phyloP scores from a whole-genome alignment of 2,888 invertebrate species.

The Crematogaster levior region DNA sequence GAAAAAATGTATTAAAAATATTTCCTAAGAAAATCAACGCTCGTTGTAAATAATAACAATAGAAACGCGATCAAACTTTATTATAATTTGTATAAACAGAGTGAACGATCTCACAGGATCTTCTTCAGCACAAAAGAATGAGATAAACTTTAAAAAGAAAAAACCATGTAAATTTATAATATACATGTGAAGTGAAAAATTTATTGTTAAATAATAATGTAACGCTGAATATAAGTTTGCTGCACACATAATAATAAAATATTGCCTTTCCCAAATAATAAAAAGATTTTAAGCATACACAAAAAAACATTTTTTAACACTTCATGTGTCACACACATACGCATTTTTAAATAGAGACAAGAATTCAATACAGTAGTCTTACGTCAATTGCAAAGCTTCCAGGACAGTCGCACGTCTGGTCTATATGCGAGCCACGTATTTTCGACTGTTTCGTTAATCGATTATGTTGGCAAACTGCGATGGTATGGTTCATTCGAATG shows the following conservation, averaged over 20 bases:
- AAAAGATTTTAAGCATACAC: not conserved
- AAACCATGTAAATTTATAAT: no score
- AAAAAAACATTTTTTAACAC: not conserved
- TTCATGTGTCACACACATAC: not conserved
- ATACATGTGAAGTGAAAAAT: no score
- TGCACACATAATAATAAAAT: not conserved
- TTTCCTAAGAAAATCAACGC: no score
- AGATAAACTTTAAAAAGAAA: no score
- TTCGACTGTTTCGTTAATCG: conserved; percentile 53
- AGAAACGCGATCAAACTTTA: no score
- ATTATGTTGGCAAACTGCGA: conserved; percentile 52
- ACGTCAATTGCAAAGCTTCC: conserved; percentile 7
- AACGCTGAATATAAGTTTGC: not conserved
- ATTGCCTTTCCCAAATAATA: not conserved
- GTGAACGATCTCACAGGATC: no score
- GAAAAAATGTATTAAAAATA: no score
- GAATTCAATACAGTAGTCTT: not conserved
- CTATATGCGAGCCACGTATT: conserved; percentile 50
- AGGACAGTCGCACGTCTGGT: not conserved
- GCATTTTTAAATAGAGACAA: not conserved
- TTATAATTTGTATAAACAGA: no score
- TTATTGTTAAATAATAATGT: not conserved
- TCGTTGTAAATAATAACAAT: no score
- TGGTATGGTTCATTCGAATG: conserved; percentile 66
- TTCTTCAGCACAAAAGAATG: no score